Evolutionary conservation across 2,113 vertebrate genomes (phyloP), one percentile per base, ranked within the genome.

Genomic region (Myrmecobius fasciatus): DNA sequence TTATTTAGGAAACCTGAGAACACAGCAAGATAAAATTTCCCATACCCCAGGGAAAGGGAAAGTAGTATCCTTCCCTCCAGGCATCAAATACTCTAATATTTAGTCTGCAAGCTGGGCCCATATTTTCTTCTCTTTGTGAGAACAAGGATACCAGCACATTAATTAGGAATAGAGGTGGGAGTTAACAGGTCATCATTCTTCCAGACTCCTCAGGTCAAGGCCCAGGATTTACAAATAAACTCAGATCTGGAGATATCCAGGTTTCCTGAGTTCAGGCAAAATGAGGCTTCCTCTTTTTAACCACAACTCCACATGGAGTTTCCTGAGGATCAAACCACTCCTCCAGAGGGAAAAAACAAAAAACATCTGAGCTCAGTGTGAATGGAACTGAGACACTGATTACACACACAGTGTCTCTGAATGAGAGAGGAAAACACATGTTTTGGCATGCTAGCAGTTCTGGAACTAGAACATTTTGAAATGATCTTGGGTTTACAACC

Each of bases 371-470:
- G n/a, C 67, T 83, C 67, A 83, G n/a, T 83, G n/a, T 83, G 67
- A 83, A 83, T 83, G 67, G n/a, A 20, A 43, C 48, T 25, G 46
- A 47, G 25, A 83, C 91, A 91, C 9, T 31, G 43, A 67, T 43
- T 26, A 52, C 48, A 51, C 51, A n/a, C 48, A 25, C 52, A 2
- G 2, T 8, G 26, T 36, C 52, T 91, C 36, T 75, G 28, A 90
- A 60, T 46, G 43, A 10, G 7, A 24, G 67, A 83, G 22, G 36
- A 47, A 43, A 25, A 25, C 11, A 25, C 22, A 52, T 2, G 0
- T 1, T 0, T 31, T 14, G 43, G 22, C 28, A 10, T 0, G 3
- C 0, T 22, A n/a, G 53, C 52, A 47, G 28, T 4, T 47, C 5
- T 17, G 22, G 36, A 3, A 49, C 60, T 43, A 52, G 54, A n/a